Evolutionary conservation across 2,888 invertebrate species (phyloP), one percentile per base, ranked within the genome.

Genomic region (Acleris cristana): DNA sequence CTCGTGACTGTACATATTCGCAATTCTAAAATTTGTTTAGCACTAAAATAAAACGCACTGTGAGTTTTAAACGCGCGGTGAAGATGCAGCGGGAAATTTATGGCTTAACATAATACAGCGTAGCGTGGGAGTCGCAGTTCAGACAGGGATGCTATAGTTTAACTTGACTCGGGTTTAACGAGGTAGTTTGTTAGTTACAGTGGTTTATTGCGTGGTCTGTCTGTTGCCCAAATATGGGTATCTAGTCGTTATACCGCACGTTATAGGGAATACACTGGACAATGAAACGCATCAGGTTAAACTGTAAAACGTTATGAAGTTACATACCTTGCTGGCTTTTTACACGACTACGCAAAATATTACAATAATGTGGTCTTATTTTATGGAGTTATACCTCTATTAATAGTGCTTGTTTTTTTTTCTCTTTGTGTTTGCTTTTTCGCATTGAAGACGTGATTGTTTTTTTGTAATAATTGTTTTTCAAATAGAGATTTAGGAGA

Each of bases 111-210:
- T 45, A 6, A 49, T 48, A 49, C 18, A n/a, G 48, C 16, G 55
- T 30, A 49, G 59, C 59, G 65, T 65, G 23, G 65, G 65, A 55
- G 60, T 55, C 49, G 59, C 44, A n/a, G 55, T 59, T 40, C 55
- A 10, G 34, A 30, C n/a, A 16, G 40, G 55, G 54, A 45, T 16
- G 40, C 14, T 40, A 34, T 34, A 40, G 40, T 14, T 40, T 4
- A 40, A 14, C 40, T 14, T 40, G 40, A 44, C 65, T 59, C 8
- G 30, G 58, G 48, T 59, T 18, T 65, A 60, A 65, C 65, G 60
- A 65, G 60, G 19, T 21, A 34, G 65, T 60, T 60, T 65, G 65
- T 58, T 58, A 40, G 30, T 26, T 16, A 19, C 34, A 40, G 34
- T 59, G 34, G 59, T 48, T 59, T 49, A 30, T 59, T 59, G 49